Evolutionary conservation across 2,888 invertebrate genomes (phyloP).

Genomic region (Loripinus fragilis): DNA sequence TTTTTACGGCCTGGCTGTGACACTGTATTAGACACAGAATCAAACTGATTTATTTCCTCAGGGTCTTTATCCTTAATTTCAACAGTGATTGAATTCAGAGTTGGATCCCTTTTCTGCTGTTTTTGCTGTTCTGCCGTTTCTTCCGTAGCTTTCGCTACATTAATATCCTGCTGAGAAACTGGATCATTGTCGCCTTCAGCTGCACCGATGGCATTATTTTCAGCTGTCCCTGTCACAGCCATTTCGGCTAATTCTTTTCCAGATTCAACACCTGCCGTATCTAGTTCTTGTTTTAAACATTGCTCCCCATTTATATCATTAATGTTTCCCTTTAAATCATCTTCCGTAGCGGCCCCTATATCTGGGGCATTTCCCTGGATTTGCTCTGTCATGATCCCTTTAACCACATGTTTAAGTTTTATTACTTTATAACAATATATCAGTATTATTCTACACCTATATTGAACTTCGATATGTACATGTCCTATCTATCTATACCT

Average conservation of each 20-base stretch:
- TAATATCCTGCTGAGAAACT: background rate
- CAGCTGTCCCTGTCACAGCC: conserved; percentile 13
- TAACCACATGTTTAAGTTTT: conserved; percentile 35
- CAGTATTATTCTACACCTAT: conserved; percentile 42
- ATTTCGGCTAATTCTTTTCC: conserved; percentile 24
- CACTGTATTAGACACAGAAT: conserved; percentile 70
- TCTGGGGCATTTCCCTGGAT: conserved; percentile 30
- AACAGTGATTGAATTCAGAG: conserved; percentile 36
- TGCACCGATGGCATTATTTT: conserved; percentile 21
- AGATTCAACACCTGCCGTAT: background rate
- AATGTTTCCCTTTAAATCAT: background rate
- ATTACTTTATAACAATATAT: conserved; percentile 26
- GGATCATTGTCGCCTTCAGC: conserved; percentile 16
- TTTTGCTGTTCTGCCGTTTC: conserved; percentile 4
- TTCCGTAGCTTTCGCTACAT: background rate
- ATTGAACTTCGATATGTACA: conserved; percentile 36
- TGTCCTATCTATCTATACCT: conserved; percentile 50
- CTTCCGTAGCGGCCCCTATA: conserved; percentile 35
- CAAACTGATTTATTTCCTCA: conserved; percentile 71
- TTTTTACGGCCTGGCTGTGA: conserved; percentile 62
- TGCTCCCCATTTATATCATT: conserved; percentile 6
- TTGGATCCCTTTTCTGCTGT: background rate
- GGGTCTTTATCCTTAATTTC: conserved; percentile 61
- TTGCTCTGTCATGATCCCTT: conserved; percentile 19
- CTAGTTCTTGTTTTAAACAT: background rate